These are phyloP conservation scores for Anolis sagrei DNA, from an alignment of 2,113 vertebrate species.

Conservation along the genomic window DNA sequence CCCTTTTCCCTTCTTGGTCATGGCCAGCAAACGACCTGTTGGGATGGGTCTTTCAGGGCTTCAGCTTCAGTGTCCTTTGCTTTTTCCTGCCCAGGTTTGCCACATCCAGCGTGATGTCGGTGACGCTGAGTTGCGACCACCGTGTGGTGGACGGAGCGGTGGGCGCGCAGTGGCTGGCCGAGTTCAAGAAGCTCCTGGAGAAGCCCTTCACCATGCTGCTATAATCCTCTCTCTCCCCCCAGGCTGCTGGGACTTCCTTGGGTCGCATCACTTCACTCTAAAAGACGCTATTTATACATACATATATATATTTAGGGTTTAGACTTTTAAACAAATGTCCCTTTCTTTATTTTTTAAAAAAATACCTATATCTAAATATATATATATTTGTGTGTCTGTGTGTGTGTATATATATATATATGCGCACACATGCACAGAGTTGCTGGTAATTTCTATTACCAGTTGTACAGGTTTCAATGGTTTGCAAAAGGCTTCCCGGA, in stretches of 20 bases:
- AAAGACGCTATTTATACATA: slow-evolving; percentile 74
- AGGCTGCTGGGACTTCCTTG: slow-evolving; percentile 55
- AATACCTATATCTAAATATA: slow-evolving; percentile 59
- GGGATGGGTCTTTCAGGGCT: slow-evolving; percentile 1
- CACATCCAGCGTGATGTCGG: slow-evolving; percentile 92
- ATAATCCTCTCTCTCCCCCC: slow-evolving; percentile 70
- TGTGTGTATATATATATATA: no score
- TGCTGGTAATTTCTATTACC: slow-evolving; percentile 74
- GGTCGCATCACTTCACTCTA: slow-evolving; percentile 71
- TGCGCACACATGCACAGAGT: slow-evolving; percentile 35
- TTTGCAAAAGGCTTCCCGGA: slow-evolving; percentile 74
- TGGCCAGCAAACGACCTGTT: neutral
- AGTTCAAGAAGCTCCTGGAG: slow-evolving; percentile 93
- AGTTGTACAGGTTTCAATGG: slow-evolving; percentile 73
- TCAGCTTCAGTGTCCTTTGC: neutral
- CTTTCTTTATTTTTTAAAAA: slow-evolving; percentile 70
- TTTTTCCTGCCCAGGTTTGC: slow-evolving; percentile 83
- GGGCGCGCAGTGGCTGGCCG: slow-evolving; percentile 94
- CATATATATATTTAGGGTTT: slow-evolving; percentile 56
- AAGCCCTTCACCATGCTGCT: slow-evolving; percentile 92
- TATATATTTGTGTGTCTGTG: neutral
- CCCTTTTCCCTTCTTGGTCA: neutral
- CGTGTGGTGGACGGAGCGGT: slow-evolving; percentile 94
- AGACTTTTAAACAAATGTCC: slow-evolving; percentile 68
- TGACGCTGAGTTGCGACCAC: slow-evolving; percentile 96